phyloP scores from a whole-genome alignment of 2,888 invertebrate genomes.

The Xylota sylvarum region DNA sequence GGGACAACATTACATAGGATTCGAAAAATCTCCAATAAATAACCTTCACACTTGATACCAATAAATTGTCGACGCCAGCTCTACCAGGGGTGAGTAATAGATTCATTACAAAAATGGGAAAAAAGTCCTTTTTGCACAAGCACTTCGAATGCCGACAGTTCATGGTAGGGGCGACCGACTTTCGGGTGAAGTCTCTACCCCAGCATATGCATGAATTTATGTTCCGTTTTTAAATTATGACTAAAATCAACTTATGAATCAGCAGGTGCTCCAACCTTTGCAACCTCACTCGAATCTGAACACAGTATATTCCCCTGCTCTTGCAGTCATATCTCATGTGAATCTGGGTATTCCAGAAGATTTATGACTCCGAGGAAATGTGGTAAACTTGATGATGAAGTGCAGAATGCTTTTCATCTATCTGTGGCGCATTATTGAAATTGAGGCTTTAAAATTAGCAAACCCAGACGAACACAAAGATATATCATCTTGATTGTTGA shows the following conservation, averaged over 20 bases:
- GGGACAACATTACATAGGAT: conserved; percentile 40
- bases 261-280: conserved; percentile 53
- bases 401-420: conserved; percentile 22
- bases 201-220: conserved; percentile 56
- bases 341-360: conserved; percentile 30
- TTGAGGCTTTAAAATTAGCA: conserved; percentile 29
- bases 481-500: conserved; percentile 11
- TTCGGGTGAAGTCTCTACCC: not conserved
- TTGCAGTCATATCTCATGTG: conserved; percentile 21
- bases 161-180: not conserved
- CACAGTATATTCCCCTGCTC: not conserved
- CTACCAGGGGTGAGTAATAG: conserved; percentile 55
- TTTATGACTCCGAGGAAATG: conserved; percentile 37
- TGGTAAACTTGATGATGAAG: conserved; percentile 46
- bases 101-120: conserved; percentile 55
- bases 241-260: conserved; percentile 67
- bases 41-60: conserved; percentile 60
- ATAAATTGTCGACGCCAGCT: conserved; percentile 69
- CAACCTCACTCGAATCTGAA: conserved; percentile 11
- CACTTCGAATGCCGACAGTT: not conserved
- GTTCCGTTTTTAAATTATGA: conserved; percentile 62
- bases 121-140: conserved; percentile 21
- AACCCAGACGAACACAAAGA: not conserved
- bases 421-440: conserved; percentile 43
- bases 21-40: conserved; percentile 63